These are phyloP conservation scores for Saccostrea glomerata DNA, from an alignment of 1,140 invertebrate species.

Conservation along the genomic window DNA sequence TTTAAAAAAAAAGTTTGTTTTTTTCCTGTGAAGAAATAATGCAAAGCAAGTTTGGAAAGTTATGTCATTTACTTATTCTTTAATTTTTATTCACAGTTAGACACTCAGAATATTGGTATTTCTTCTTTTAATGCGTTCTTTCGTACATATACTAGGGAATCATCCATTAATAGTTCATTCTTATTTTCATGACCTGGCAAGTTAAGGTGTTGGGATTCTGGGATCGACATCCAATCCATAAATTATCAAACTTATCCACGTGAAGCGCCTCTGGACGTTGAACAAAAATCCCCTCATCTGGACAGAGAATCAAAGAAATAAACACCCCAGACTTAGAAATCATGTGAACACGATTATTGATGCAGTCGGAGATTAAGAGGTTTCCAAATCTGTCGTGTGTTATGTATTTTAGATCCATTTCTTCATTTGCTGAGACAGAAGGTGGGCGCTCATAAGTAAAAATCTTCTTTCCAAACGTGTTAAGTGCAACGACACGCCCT, in stretches of 20 bases:
- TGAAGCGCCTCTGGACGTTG: background rate
- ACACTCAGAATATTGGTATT: too few species aligned
- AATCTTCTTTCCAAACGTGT: background rate
- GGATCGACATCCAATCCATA: slow-evolving; percentile 4
- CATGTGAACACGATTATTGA: background rate
- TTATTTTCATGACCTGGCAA: background rate
- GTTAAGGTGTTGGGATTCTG: background rate
- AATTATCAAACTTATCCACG: background rate
- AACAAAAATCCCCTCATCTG: background rate
- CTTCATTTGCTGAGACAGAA: background rate
- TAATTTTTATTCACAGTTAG: too few species aligned
- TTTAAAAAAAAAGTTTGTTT: too few species aligned
- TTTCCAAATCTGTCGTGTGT: background rate
- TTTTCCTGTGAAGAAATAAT: too few species aligned
- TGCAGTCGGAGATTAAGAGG: background rate
- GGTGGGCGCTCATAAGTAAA: background rate
- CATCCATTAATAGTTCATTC: slow-evolving; percentile 7
- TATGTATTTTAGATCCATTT: slow-evolving; percentile 7
- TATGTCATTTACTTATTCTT: too few species aligned
- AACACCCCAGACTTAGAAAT: background rate
- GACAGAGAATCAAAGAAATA: background rate
- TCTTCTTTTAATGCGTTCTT: too few species aligned
- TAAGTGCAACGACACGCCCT: background rate
- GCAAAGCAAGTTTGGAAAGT: too few species aligned
- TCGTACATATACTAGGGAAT: background rate